A percentile compares a stretch with the other conserved stretches of the same genome.
These are phyloP conservation scores for Poecilia wingei DNA, from an alignment of 2,797 vertebrate genomes.

Conservation along the genomic window DNA sequence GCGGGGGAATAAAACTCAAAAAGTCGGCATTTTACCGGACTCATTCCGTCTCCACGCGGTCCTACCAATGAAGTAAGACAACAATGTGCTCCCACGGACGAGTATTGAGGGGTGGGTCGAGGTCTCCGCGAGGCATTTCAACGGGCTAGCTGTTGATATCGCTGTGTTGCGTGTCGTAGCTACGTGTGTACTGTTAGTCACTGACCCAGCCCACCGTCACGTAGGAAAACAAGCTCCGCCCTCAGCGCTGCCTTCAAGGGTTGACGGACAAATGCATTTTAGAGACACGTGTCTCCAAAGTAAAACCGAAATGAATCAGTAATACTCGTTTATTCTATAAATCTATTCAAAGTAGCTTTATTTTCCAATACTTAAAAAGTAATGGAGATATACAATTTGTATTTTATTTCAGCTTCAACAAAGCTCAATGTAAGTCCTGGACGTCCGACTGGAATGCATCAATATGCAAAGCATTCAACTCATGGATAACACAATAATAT, in stretches of 20 bases:
- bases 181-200: conserved; percentile 39
- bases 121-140: conserved; percentile 58
- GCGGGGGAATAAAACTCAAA: conserved; percentile 54
- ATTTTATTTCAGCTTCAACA: not conserved
- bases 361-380: not conserved
- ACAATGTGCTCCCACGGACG: conserved; percentile 9
- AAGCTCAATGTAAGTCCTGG: not conserved
- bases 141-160: conserved; percentile 40
- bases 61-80: conserved; percentile 17
- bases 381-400: not conserved
- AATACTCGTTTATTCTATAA: not conserved
- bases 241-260: conserved; percentile 12
- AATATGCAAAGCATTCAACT: not conserved
- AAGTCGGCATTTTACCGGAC: conserved; percentile 45
- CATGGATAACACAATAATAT: not conserved
- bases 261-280: conserved; percentile 14
- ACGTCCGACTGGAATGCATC: not conserved
- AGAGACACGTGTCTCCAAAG: not conserved
- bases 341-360: not conserved
- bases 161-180: conserved; percentile 67
- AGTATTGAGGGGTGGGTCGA: conserved; percentile 39
- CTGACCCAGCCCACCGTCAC: conserved; percentile 52
- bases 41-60: conserved; percentile 19
- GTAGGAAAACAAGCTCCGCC: conserved; percentile 42
- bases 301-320: not conserved